These are phyloP conservation scores for Tinea semifulvella DNA, from an alignment of 2,888 invertebrate genomes.

Conservation along the genomic window DNA sequence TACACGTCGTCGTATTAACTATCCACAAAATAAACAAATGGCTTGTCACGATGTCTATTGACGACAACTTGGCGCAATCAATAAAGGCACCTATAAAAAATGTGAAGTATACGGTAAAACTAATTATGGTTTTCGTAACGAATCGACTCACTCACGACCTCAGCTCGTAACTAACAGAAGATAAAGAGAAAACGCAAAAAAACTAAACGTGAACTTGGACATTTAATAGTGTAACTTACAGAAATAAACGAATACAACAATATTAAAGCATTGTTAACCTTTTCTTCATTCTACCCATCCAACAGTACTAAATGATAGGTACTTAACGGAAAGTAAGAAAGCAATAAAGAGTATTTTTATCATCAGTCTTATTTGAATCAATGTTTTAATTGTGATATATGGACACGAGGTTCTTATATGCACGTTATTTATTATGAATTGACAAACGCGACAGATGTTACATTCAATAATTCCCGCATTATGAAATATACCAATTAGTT, in stretches of 20 bases:
- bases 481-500: slow-evolving; percentile 63
- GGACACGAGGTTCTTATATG: too few relatives aligned
- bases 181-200: slow-evolving; percentile 41
- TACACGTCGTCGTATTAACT: background rate
- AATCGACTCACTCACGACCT: slow-evolving; percentile 53
- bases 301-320: too few relatives aligned
- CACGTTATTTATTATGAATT: too few relatives aligned
- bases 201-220: slow-evolving; percentile 43
- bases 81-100: slow-evolving; percentile 42
- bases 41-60: slow-evolving; percentile 38
- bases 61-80: slow-evolving; percentile 26
- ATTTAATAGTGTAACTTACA: slow-evolving; percentile 21
- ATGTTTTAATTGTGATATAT: too few relatives aligned
- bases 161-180: slow-evolving; percentile 32
- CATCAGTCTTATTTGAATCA: too few relatives aligned
- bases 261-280: too few relatives aligned
- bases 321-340: too few relatives aligned
- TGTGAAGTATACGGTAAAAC: slow-evolving; percentile 53
- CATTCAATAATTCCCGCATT: slow-evolving; percentile 45
- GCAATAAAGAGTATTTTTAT: too few relatives aligned
- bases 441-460: slow-evolving; percentile 44
- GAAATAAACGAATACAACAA: slow-evolving; percentile 34
- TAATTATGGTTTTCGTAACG: slow-evolving; percentile 55
- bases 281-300: too few relatives aligned
- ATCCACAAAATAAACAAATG: slow-evolving; percentile 38